A percentile compares a stretch with the other conserved stretches of the same genome.
phyloP scores from a whole-genome alignment of 2,797 vertebrate species.

The Gallirallus australis region DNA sequence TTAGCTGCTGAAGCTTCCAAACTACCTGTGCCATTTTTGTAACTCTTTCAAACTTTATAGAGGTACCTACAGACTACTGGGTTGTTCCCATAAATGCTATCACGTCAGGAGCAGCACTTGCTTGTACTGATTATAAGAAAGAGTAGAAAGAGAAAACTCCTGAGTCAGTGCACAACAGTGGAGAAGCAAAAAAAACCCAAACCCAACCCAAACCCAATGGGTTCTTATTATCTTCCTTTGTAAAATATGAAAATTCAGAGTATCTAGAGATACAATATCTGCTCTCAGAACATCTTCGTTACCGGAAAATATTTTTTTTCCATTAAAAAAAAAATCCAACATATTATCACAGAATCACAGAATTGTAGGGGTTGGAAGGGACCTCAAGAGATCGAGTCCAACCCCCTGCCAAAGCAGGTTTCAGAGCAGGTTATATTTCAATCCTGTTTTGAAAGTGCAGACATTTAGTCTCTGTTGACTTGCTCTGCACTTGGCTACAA shows the following conservation, averaged over 20 bases:
- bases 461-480: conserved; percentile 16
- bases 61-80: neutral
- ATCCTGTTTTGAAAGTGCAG: neutral
- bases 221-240: neutral
- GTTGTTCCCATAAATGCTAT: neutral
- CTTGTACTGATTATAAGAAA: neutral
- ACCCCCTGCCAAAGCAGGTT: no score
- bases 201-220: neutral
- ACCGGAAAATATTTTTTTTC: neutral
- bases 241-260: neutral
- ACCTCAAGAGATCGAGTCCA: no score
- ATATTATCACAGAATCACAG: neutral
- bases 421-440: neutral
- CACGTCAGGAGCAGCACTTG: neutral
- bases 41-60: neutral
- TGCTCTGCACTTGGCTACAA: neutral
- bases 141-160: neutral
- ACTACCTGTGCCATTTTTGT: neutral
- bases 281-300: neutral
- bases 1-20: neutral
- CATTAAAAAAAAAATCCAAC: neutral
- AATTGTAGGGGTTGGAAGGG: no score
- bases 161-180: neutral
- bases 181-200: neutral
- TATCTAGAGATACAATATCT: neutral